phyloP scores from a whole-genome alignment of 2,113 vertebrate species.

The Rhodinocichla rosea region DNA sequence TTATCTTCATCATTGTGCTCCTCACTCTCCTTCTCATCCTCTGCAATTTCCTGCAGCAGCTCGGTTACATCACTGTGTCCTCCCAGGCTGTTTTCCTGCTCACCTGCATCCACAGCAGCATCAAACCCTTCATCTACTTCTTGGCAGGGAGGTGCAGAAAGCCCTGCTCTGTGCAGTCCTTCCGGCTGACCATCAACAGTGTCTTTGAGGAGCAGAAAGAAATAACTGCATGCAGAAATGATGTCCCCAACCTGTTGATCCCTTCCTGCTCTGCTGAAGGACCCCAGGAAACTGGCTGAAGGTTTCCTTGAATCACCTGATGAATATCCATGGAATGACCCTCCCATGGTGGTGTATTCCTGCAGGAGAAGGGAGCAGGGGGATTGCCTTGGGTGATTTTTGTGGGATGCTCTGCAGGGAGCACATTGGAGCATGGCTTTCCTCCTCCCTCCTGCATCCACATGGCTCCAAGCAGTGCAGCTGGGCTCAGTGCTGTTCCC shows the following conservation, averaged over 20 bases:
- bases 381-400: not conserved
- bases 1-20: not conserved
- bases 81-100: not conserved
- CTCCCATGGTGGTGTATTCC: not conserved
- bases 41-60: not conserved
- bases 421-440: not conserved
- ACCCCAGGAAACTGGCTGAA: fast-evolving
- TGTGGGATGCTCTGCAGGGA: not conserved
- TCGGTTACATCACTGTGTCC: fast-evolving
- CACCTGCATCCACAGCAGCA: not conserved
- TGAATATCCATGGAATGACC: not conserved
- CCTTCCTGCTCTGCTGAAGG: not conserved
- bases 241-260: fast-evolving
- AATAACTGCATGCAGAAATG: fast-evolving
- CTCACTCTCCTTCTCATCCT: not conserved
- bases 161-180: not conserved
- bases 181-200: not conserved
- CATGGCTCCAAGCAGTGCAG: not conserved
- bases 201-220: not conserved
- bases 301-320: not conserved
- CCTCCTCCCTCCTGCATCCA: not conserved
- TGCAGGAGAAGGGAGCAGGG: not conserved
- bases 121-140: not conserved
- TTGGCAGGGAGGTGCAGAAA: not conserved
- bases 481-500: not conserved